Evolutionary conservation across 1,140 invertebrate species (phyloP).

Genomic region (Aleiodes sp.): DNA sequence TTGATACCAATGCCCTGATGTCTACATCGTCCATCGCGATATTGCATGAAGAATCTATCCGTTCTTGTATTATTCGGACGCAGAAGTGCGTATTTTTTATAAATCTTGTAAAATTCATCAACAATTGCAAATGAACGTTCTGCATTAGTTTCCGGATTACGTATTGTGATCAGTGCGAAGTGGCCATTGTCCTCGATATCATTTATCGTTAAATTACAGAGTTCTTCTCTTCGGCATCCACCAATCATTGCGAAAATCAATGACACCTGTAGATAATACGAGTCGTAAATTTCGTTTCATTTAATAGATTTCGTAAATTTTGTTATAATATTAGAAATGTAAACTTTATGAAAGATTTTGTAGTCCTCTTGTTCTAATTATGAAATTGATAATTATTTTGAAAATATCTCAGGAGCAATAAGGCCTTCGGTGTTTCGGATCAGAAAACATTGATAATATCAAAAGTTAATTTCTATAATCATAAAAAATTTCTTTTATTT

Average conservation of each 20-base stretch:
- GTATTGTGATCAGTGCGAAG: conserved; percentile 29
- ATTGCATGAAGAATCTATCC: conserved; percentile 39
- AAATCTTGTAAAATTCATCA: conserved; percentile 33
- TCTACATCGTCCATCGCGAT: conserved; percentile 33
- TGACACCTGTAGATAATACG: conserved; percentile 37
- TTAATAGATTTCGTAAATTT: no score
- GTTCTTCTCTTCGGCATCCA: conserved; percentile 31
- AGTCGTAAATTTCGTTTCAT: no score
- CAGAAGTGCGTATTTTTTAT: conserved; percentile 34
- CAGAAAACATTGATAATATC: no score
- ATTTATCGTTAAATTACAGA: conserved; percentile 29
- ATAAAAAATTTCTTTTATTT: no score
- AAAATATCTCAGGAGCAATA: no score
- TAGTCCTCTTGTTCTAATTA: no score
- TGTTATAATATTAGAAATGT: no score
- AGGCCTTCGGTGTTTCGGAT: no score
- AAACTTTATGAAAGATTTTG: no score
- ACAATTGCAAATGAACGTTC: conserved; percentile 29
- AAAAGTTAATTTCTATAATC: no score
- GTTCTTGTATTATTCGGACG: conserved; percentile 26
- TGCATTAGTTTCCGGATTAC: conserved; percentile 23
- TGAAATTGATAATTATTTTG: no score
- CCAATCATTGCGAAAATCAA: conserved; percentile 36
- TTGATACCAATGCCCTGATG: conserved; percentile 38
- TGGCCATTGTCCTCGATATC: conserved; percentile 31